Percentiles rank a stretch among this genome's conserved stretches.
phyloP scores from a whole-genome alignment of 2,888 invertebrate genomes.

The Troides aeacus region DNA sequence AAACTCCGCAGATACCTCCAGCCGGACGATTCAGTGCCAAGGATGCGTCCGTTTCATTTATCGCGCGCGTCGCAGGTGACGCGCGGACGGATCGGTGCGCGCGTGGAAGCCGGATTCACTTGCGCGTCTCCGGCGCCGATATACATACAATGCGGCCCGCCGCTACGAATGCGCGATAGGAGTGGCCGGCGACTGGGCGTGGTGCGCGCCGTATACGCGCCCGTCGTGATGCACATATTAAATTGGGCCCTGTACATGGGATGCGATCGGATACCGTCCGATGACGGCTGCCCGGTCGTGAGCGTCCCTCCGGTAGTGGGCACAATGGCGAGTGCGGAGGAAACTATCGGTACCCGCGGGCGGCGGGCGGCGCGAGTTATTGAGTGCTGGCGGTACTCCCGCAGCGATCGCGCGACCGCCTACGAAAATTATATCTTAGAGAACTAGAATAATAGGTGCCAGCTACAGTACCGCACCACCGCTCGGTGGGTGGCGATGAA shows the following conservation, averaged over 20 bases:
- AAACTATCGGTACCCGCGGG: constrained; percentile 61
- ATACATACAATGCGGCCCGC: constrained; percentile 76
- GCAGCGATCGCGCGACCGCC: constrained; percentile 49
- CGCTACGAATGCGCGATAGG: constrained; percentile 73
- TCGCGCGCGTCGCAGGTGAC: constrained; percentile 78
- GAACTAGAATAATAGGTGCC: too few species aligned
- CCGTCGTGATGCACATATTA: constrained; percentile 79
- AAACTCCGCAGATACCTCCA: constrained; percentile 73
- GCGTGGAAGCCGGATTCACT: constrained; percentile 68
- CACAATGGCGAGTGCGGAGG: constrained; percentile 57
- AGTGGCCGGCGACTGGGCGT: constrained; percentile 71
- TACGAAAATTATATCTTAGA: constrained; percentile 32
- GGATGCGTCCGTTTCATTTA: constrained; percentile 76
- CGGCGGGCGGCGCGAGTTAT: constrained; percentile 51
- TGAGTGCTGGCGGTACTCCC: constrained; percentile 40
- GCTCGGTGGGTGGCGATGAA: too few species aligned
- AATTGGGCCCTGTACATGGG: constrained; percentile 74
- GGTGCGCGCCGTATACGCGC: constrained; percentile 70
- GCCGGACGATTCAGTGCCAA: constrained; percentile 79
- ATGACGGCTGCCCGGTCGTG: constrained; percentile 65
- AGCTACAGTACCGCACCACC: too few species aligned
- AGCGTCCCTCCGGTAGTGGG: constrained; percentile 55
- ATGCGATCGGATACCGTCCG: constrained; percentile 55
- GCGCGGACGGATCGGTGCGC: constrained; percentile 64
- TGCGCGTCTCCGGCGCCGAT: constrained; percentile 53